Percentiles rank a stretch among this genome's conserved stretches.
Conservation (phyloP, 1,140 invertebrate genomes). For the Zaprionus capensis region DNA sequence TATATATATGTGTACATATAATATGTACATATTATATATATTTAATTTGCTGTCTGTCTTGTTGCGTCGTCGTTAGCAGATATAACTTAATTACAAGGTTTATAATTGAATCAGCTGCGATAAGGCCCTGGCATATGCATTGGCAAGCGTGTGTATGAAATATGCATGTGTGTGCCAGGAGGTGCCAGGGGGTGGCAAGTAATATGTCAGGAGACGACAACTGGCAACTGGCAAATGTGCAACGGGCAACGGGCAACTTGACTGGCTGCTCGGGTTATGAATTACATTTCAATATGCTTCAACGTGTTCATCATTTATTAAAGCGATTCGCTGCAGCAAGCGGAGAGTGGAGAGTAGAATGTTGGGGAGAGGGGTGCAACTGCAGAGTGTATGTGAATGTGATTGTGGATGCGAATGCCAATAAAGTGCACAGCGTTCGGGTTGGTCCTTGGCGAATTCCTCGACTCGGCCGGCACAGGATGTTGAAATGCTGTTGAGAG, state of each 20-base stretch:
- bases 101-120: constrained; percentile 7
- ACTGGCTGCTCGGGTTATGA: constrained; percentile 66
- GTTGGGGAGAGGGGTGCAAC: background rate
- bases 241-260: constrained; percentile 1
- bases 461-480: constrained; percentile 47
- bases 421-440: constrained; percentile 55
- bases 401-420: constrained; percentile 44
- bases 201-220: constrained; percentile 28
- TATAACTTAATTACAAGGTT: constrained; percentile 9
- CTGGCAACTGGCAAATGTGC: constrained; percentile 4
- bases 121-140: constrained; percentile 5
- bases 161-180: constrained; percentile 16
- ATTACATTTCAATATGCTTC: constrained; percentile 81
- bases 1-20: no score
- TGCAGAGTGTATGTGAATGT: background rate
- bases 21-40: no score
- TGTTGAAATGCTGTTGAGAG: constrained; percentile 61
- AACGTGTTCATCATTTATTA: constrained; percentile 80
- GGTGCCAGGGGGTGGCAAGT: constrained; percentile 9
- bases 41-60: background rate
- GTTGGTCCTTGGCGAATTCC: constrained; percentile 52
- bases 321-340: constrained; percentile 28
- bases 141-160: constrained; percentile 1
- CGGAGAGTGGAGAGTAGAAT: constrained; percentile 3
- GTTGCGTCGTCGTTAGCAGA: background rate